A percentile compares a stretch with the other conserved stretches of the same genome.
Evolutionary conservation across 2,888 invertebrate genomes (phyloP).

Genomic region (Orthonychiurus folsomi): DNA sequence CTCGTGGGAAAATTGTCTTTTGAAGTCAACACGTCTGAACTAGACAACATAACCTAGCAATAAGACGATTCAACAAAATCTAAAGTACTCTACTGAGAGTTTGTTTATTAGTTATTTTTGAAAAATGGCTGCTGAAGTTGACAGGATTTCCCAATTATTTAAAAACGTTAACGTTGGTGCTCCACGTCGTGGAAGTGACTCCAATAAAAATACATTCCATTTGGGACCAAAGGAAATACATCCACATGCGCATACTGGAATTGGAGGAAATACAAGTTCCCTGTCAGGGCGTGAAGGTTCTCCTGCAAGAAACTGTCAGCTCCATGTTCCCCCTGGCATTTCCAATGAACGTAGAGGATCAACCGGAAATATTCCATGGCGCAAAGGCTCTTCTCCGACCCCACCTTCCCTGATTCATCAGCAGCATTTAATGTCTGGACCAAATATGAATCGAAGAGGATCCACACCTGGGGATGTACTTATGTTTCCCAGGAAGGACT

Average conservation of each 20-base stretch:
- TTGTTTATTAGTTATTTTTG: no score
- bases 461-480: slow-evolving; percentile 39
- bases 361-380: slow-evolving; percentile 39
- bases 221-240: slow-evolving; percentile 34
- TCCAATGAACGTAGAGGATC: slow-evolving; percentile 37
- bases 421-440: slow-evolving; percentile 23
- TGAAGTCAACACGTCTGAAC: no score
- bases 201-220: slow-evolving; percentile 33
- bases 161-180: slow-evolving; percentile 28
- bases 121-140: slow-evolving; percentile 27
- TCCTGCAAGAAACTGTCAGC: slow-evolving; percentile 17
- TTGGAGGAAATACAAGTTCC: slow-evolving; percentile 15
- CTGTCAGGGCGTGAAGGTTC: slow-evolving; percentile 24
- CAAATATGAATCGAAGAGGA: slow-evolving; percentile 30
- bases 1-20: no score
- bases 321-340: slow-evolving; percentile 27
- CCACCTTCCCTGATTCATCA: slow-evolving; percentile 4
- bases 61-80: no score
- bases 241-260: slow-evolving; percentile 20
- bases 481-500: slow-evolving; percentile 32
- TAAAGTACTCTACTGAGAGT: no score
- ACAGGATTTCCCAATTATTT: slow-evolving; percentile 36
- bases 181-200: slow-evolving; percentile 37
- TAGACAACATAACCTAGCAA: no score
- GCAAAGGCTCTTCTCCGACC: slow-evolving; percentile 32